phyloP scores from a whole-genome alignment of 2,888 invertebrate genomes.

The Didymodactylos carnosus region DNA sequence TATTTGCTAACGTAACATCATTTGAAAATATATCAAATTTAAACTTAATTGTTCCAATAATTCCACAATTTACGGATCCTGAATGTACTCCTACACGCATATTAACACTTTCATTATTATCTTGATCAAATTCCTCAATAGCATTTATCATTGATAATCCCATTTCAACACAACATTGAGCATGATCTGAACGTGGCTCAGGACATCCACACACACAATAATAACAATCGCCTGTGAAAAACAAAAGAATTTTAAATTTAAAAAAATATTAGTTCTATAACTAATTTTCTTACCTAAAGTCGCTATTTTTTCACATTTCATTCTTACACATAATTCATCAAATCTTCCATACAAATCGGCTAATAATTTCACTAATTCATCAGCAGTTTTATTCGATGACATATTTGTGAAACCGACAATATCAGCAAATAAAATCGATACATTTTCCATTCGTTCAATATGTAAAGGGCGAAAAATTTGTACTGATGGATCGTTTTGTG shows the following conservation, averaged over 20 bases:
- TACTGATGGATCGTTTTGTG: neutral
- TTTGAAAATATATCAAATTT: slow-evolving; percentile 98
- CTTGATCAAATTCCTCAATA: slow-evolving; percentile 35
- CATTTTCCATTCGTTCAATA: slow-evolving; percentile 39
- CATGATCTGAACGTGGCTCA: slow-evolving; percentile 70
- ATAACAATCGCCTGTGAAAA: no score
- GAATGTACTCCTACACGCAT: slow-evolving; percentile 92
- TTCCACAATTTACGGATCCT: slow-evolving; percentile 40
- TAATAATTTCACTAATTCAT: slow-evolving; percentile 75
- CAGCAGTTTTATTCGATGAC: slow-evolving; percentile 86
- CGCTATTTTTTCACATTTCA: slow-evolving; percentile 86
- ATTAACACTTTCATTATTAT: slow-evolving; percentile 18
- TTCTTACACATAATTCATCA: slow-evolving; percentile 64
- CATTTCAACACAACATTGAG: slow-evolving; percentile 86
- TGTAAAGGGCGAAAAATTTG: slow-evolving; percentile 2
- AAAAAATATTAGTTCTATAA: no score
- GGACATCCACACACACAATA: slow-evolving; percentile 75
- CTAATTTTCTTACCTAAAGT: no score
- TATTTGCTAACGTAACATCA: slow-evolving; percentile 80
- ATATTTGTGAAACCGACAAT: slow-evolving; percentile 92
- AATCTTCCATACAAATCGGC: slow-evolving; percentile 89
- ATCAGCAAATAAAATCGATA: slow-evolving; percentile 86
- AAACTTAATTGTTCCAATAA: slow-evolving; percentile 77
- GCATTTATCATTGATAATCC: slow-evolving; percentile 71
- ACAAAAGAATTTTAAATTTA: no score